phyloP scores from a whole-genome alignment of 92 coral and sea anemone genomes.

The Porites divaricata region DNA sequence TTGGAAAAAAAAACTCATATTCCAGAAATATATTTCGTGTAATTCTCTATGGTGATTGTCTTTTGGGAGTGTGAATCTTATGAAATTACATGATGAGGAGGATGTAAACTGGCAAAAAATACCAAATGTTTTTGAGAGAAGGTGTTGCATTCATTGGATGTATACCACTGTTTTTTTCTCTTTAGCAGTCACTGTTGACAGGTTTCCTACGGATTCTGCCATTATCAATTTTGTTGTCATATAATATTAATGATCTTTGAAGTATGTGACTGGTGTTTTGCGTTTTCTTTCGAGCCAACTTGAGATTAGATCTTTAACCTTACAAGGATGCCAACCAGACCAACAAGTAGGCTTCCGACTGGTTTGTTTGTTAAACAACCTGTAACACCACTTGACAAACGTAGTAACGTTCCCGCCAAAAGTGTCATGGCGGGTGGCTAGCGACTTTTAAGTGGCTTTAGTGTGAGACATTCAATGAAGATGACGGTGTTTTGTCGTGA shows the following conservation, averaged over 20 bases:
- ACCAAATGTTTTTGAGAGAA: neutral
- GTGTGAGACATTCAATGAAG: neutral
- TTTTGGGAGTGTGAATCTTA: neutral
- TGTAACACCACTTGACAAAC: neutral
- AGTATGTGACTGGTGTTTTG: slow-evolving; percentile 27
- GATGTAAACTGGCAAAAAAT: neutral
- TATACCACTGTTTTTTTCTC: neutral
- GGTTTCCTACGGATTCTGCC: slow-evolving; percentile 28
- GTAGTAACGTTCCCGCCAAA: slow-evolving; percentile 15
- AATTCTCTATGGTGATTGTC: too few species aligned
- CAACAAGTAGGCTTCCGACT: slow-evolving; percentile 5
- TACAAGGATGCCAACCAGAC: neutral
- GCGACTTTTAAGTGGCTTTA: slow-evolving; percentile 31
- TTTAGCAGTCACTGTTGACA: slow-evolving; percentile 10
- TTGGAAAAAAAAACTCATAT: too few species aligned
- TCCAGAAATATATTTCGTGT: too few species aligned
- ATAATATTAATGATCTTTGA: slow-evolving; percentile 38
- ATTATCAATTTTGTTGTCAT: slow-evolving; percentile 26
- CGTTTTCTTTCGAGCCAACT: slow-evolving; percentile 3
- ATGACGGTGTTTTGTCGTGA: neutral
- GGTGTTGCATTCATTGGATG: neutral
- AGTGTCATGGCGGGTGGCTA: slow-evolving; percentile 5
- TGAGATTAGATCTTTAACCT: neutral
- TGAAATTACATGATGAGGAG: neutral
- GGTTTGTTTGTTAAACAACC: slow-evolving; percentile 8